A percentile compares a stretch with the other conserved stretches of the same genome.
Conservation (phyloP, 2,888 invertebrate genomes). For the Eudasyphora cyanicolor region DNA sequence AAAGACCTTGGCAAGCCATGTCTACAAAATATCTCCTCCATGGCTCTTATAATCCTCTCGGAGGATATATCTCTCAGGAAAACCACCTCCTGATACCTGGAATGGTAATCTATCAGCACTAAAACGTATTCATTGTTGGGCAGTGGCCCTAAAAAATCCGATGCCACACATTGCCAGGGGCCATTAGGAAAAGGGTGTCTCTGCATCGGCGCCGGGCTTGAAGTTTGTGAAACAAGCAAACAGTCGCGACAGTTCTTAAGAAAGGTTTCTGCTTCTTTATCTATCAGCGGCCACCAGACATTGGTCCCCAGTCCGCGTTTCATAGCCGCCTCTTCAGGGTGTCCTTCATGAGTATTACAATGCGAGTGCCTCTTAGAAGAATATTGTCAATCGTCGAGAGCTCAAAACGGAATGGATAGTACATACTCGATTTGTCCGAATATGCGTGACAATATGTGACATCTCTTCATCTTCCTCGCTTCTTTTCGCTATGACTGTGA, state of each 20-base stretch:
- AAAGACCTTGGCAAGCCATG: conserved; percentile 45
- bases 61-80: conserved; percentile 41
- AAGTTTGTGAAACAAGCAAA: conserved; percentile 52
- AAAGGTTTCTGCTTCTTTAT: conserved; percentile 37
- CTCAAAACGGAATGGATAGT: conserved; percentile 32
- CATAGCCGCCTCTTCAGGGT: conserved; percentile 48
- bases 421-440: conserved; percentile 32
- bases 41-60: conserved; percentile 38
- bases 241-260: conserved; percentile 52
- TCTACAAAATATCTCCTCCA: conserved; percentile 51
- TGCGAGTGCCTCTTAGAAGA: conserved; percentile 34
- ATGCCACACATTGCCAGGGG: conserved; percentile 53
- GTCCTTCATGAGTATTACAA: conserved; percentile 42
- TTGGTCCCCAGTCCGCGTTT: conserved; percentile 42
- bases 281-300: conserved; percentile 48
- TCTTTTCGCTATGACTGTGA: conserved; percentile 37
- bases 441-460: too few relatives aligned
- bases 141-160: conserved; percentile 49
- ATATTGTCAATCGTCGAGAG: conserved; percentile 23
- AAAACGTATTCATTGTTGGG: too few relatives aligned
- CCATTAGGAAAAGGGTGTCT: conserved; percentile 53
- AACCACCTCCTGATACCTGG: conserved; percentile 41
- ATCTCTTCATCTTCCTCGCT: conserved; percentile 43
- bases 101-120: too few relatives aligned
- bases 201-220: conserved; percentile 37